phyloP scores from a whole-genome alignment of 1,140 invertebrate species.

The Mactra quadrangularis region DNA sequence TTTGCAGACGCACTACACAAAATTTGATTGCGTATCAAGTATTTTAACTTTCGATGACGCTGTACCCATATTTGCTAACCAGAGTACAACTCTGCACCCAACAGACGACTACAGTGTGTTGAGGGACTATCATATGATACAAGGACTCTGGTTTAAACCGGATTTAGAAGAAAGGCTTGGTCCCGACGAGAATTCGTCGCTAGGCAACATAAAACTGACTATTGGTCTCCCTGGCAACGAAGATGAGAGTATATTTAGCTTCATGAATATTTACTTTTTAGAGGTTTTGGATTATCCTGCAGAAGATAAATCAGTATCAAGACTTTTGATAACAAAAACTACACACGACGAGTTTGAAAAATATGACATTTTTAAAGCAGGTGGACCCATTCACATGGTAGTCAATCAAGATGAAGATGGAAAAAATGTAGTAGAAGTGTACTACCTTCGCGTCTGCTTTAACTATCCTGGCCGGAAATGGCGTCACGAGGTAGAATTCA shows the following conservation, averaged over 20 bases:
- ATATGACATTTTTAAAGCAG: constrained; percentile 68
- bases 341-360: constrained; percentile 61
- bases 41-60: constrained; percentile 70
- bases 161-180: constrained; percentile 66
- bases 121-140: constrained; percentile 67
- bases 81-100: constrained; percentile 66
- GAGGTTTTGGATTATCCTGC: constrained; percentile 71
- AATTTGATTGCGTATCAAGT: constrained; percentile 71
- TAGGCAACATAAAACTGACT: constrained; percentile 69
- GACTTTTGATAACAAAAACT: constrained; percentile 66
- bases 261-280: constrained; percentile 71
- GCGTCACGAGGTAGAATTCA: constrained; percentile 70
- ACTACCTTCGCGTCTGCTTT: constrained; percentile 63
- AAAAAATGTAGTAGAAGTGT: constrained; percentile 43
- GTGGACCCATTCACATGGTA: constrained; percentile 64
- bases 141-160: constrained; percentile 69
- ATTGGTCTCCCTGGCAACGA: constrained; percentile 62
- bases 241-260: constrained; percentile 66
- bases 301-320: constrained; percentile 69
- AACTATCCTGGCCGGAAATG: constrained; percentile 64
- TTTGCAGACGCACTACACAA: constrained; percentile 67
- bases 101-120: constrained; percentile 70
- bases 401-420: constrained; percentile 44
- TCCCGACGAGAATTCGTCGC: constrained; percentile 54
- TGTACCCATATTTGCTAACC: constrained; percentile 64